A percentile compares a stretch with the other conserved stretches of the same genome.
These are phyloP conservation scores for Helicoverpa assulta DNA, from an alignment of 2,888 invertebrate species.

Conservation along the genomic window DNA sequence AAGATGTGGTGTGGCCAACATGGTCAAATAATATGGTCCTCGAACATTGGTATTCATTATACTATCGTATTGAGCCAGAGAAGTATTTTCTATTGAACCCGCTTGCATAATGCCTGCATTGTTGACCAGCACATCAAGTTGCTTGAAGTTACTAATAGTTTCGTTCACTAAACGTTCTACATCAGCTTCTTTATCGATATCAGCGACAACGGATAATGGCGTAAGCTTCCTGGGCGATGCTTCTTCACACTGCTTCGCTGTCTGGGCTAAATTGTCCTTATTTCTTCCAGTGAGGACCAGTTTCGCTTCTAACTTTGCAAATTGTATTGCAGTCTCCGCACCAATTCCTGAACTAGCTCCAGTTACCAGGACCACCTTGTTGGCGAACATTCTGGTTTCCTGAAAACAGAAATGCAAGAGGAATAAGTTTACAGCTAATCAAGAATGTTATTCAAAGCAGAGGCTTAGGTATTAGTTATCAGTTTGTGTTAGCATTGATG, in stretches of 20 bases:
- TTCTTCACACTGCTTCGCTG: conserved; percentile 88
- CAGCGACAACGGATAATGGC: conserved; percentile 89
- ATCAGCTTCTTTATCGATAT: conserved; percentile 92
- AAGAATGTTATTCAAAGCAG: background rate
- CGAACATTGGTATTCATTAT: conserved; percentile 95
- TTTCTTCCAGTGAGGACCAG: conserved; percentile 92
- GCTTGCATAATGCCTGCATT: conserved; percentile 94
- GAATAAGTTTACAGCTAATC: background rate
- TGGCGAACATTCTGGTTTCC: conserved; percentile 76
- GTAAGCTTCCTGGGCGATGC: conserved; percentile 68
- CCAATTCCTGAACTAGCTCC: conserved; percentile 93
- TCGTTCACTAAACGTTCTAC: conserved; percentile 91
- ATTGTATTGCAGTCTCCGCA: conserved; percentile 91
- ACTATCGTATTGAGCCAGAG: conserved; percentile 94
- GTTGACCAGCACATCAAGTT: conserved; percentile 94
- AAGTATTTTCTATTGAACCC: conserved; percentile 94
- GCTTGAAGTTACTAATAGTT: conserved; percentile 91
- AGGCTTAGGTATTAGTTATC: too few relatives aligned
- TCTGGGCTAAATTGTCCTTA: conserved; percentile 90
- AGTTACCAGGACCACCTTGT: conserved; percentile 90
- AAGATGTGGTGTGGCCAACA: conserved; percentile 94
- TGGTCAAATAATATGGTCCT: conserved; percentile 93
- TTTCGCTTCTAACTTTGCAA: conserved; percentile 90
- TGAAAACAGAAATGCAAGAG: conserved; percentile 27
- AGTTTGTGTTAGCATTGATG: too few relatives aligned